phyloP scores from a whole-genome alignment of 2,888 invertebrate species.

The Dasysyrphus albostriatus region DNA sequence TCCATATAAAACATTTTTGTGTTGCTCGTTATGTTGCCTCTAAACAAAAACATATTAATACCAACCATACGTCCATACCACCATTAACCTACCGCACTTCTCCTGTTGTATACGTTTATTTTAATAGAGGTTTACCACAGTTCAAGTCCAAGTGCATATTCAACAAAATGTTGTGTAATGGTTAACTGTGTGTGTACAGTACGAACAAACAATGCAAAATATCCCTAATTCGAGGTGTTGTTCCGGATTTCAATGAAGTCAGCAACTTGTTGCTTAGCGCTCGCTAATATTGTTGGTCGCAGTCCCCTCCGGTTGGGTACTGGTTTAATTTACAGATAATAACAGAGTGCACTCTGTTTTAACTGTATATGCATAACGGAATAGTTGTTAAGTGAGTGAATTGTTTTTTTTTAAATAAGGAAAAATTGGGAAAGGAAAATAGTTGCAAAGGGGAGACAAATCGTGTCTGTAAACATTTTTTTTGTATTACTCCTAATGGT shows the following conservation, averaged over 20 bases:
- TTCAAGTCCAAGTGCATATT: constrained; percentile 68
- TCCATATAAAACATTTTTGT: constrained; percentile 21
- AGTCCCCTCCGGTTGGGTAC: constrained; percentile 12
- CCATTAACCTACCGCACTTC: constrained; percentile 52
- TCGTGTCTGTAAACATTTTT: constrained; percentile 51
- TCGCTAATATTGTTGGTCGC: not conserved
- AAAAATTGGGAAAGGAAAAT: not conserved
- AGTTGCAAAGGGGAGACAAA: constrained; percentile 28
- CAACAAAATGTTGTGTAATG: constrained; percentile 49
- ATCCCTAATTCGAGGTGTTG: constrained; percentile 46
- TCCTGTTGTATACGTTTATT: constrained; percentile 15
- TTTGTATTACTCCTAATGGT: constrained; percentile 39
- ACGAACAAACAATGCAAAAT: constrained; percentile 44
- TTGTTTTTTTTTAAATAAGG: constrained; percentile 47
- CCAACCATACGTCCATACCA: constrained; percentile 32
- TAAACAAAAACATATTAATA: constrained; percentile 20
- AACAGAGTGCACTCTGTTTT: constrained; percentile 49
- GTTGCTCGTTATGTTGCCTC: constrained; percentile 29
- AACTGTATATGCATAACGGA: constrained; percentile 56
- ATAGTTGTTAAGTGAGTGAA: constrained; percentile 24
- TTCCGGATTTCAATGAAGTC: constrained; percentile 38
- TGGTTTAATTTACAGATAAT: constrained; percentile 58
- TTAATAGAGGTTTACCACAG: constrained; percentile 35
- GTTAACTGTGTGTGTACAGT: not conserved
- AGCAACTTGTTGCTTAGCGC: constrained; percentile 63